These are phyloP conservation scores for Poeciliopsis turrubarensis DNA, from an alignment of 2,113 vertebrate genomes.

Conservation along the genomic window DNA sequence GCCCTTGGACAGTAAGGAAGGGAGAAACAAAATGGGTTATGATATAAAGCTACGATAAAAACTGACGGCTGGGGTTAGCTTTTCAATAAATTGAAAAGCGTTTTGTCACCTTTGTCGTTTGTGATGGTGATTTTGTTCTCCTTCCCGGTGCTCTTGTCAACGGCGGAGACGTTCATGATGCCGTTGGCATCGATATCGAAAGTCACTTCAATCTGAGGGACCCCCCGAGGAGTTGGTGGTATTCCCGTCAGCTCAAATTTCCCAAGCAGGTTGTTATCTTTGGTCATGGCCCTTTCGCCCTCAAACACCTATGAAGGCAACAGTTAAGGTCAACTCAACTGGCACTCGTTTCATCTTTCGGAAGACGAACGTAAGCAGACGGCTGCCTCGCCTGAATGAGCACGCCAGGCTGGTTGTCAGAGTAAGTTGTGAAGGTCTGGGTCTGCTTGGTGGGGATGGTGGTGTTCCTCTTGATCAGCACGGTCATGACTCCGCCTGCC, in stretches of 20 bases:
- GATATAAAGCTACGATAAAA: not conserved
- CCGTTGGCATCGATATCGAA: constrained; percentile 81
- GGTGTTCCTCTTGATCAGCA: constrained; percentile 80
- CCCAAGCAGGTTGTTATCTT: constrained; percentile 82
- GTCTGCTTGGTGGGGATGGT: constrained; percentile 81
- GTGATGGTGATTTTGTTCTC: constrained; percentile 93
- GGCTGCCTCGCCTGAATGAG: constrained; percentile 73
- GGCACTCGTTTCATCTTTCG: not conserved
- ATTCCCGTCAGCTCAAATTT: constrained; percentile 79
- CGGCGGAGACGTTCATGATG: constrained; percentile 81
- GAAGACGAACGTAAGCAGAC: not conserved
- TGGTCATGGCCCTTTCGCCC: constrained; percentile 82
- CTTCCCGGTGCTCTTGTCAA: constrained; percentile 79
- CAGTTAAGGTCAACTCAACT: not conserved
- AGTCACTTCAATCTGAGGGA: constrained; percentile 82
- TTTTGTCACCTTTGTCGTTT: constrained; percentile 87
- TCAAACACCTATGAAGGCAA: constrained; percentile 74
- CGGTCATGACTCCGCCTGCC: constrained; percentile 81
- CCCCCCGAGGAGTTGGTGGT: constrained; percentile 76
- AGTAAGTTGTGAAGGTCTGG: constrained; percentile 79
- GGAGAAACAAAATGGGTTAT: not conserved
- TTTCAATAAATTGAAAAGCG: not conserved
- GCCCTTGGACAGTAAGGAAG: constrained; percentile 71
- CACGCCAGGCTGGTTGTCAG: constrained; percentile 80
- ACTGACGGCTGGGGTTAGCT: not conserved